phyloP scores from a whole-genome alignment of 2,888 invertebrate genomes.

The Nysson spinosus region DNA sequence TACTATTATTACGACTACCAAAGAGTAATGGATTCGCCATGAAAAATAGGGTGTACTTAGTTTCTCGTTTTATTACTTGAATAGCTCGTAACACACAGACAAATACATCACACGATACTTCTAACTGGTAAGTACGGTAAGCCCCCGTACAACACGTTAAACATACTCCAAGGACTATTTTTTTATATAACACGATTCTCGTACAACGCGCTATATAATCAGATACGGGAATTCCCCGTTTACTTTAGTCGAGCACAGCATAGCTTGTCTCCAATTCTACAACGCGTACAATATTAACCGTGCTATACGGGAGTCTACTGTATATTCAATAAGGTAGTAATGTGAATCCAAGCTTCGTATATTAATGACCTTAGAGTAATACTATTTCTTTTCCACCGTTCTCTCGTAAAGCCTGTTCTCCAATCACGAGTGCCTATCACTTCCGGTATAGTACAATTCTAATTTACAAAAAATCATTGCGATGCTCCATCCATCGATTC shows the following conservation, averaged over 20 bases:
- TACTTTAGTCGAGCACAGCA: too few species aligned
- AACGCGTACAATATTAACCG: too few species aligned
- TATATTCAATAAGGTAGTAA: slow-evolving; percentile 67
- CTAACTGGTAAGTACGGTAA: slow-evolving; percentile 69
- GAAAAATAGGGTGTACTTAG: slow-evolving; percentile 54
- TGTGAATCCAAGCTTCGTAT: slow-evolving; percentile 66
- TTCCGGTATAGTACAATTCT: slow-evolving; percentile 63
- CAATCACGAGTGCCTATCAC: slow-evolving; percentile 50
- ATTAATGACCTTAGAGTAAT: slow-evolving; percentile 64
- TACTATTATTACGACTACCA: too few species aligned
- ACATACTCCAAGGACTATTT: too few species aligned
- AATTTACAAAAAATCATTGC: slow-evolving; percentile 66
- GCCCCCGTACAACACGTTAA: too few species aligned
- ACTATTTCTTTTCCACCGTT: slow-evolving; percentile 60
- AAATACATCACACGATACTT: slow-evolving; percentile 74
- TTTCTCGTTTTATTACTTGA: slow-evolving; percentile 70
- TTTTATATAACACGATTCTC: too few species aligned
- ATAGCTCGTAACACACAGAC: slow-evolving; percentile 72
- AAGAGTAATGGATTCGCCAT: slow-evolving; percentile 7
- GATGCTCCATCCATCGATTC: too few species aligned
- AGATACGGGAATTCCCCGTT: too few species aligned
- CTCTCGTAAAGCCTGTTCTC: slow-evolving; percentile 51
- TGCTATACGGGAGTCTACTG: too few species aligned
- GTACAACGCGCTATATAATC: too few species aligned
- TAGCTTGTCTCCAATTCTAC: too few species aligned